These are phyloP conservation scores for Misgurnus anguillicaudatus DNA, from an alignment of 2,113 vertebrate genomes.

Conservation along the genomic window DNA sequence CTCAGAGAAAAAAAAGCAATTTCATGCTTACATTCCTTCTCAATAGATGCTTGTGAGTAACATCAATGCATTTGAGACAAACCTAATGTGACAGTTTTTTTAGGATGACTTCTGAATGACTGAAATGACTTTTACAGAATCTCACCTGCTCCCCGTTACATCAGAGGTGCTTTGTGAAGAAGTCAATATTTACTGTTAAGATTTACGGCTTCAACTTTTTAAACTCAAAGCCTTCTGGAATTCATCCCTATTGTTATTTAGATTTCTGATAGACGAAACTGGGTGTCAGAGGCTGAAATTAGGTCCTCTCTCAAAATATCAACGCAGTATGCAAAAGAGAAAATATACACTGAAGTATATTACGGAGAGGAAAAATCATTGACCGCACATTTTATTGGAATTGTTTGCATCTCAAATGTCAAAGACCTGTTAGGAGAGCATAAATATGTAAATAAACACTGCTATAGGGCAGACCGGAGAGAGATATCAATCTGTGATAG, in stretches of 20 bases:
- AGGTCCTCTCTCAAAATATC: neutral
- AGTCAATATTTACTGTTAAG: neutral
- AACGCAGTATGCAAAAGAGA: neutral
- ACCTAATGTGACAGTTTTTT: slow-evolving; percentile 5
- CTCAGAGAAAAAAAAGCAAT: neutral
- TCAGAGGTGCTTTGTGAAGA: neutral
- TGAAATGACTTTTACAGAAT: neutral
- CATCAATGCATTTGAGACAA: neutral
- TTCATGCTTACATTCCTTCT: slow-evolving; percentile 28
- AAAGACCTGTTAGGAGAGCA: slow-evolving; percentile 66
- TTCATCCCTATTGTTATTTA: neutral
- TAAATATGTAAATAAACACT: slow-evolving; percentile 51
- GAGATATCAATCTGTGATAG: slow-evolving; percentile 12
- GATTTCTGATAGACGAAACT: neutral
- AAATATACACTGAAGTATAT: neutral
- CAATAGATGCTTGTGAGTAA: neutral
- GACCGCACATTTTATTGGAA: neutral
- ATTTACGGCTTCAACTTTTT: neutral
- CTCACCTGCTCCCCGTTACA: slow-evolving; percentile 24
- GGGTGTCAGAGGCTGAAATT: neutral
- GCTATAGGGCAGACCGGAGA: neutral
- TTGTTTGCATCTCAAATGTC: slow-evolving; percentile 61
- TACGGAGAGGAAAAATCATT: neutral
- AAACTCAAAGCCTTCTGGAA: neutral
- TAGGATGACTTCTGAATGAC: neutral